These are phyloP conservation scores for Ips nitidus DNA, from an alignment of 1,140 invertebrate species.

Conservation along the genomic window DNA sequence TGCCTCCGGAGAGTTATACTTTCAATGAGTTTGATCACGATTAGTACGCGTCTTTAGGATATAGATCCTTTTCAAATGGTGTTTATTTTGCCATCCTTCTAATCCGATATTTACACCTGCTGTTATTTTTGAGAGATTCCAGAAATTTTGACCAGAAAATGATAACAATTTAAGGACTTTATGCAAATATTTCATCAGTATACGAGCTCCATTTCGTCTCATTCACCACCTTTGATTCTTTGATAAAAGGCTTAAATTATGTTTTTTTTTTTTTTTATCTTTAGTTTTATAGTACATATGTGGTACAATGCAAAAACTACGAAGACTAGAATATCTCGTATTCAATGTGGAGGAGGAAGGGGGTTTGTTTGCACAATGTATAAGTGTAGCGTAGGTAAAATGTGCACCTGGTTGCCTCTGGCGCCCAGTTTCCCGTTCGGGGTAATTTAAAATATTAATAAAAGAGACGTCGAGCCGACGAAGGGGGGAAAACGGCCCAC, in stretches of 20 bases:
- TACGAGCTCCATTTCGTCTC: not conserved
- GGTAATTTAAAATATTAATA: conserved; percentile 22
- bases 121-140: too few relatives aligned
- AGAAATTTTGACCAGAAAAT: too few relatives aligned
- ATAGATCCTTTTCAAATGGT: too few relatives aligned
- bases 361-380: not conserved
- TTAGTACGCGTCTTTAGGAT: too few relatives aligned
- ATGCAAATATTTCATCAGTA: too few relatives aligned
- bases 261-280: not conserved
- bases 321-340: not conserved
- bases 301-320: not conserved
- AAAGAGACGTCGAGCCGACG: conserved; percentile 6
- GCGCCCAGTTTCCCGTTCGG: conserved; percentile 6
- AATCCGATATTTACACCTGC: too few relatives aligned
- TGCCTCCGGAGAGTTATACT: too few relatives aligned
- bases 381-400: not conserved
- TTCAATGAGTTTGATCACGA: too few relatives aligned
- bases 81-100: too few relatives aligned
- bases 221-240: not conserved
- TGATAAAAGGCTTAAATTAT: not conserved
- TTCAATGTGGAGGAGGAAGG: not conserved
- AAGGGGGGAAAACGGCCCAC: not conserved
- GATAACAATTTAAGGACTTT: too few relatives aligned
- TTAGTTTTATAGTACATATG: not conserved
- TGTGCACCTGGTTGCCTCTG: conserved; percentile 6